Conservation (phyloP, 1,140 invertebrate genomes). For the Drosophila ercepeae region DNA sequence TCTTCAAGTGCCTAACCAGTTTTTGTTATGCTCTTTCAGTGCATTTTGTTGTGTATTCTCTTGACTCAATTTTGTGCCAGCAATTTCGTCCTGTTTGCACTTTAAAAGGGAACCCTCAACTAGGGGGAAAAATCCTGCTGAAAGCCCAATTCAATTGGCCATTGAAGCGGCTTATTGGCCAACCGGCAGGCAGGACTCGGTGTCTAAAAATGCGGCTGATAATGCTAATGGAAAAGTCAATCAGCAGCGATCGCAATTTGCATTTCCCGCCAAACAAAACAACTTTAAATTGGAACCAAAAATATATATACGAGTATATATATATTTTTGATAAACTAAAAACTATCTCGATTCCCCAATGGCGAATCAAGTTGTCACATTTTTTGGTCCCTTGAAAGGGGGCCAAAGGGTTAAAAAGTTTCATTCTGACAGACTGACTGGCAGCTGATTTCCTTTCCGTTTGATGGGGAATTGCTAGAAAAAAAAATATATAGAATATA, state of each 20-base stretch:
- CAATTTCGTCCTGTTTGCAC: background rate
- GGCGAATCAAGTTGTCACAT: constrained; percentile 22
- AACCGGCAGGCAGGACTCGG: background rate
- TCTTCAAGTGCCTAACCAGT: constrained; percentile 4
- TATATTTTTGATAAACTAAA: background rate
- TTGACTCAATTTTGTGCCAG: constrained; percentile 6
- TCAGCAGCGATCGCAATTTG: constrained; percentile 33
- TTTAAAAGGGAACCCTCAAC: constrained; percentile 13
- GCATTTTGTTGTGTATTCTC: constrained; percentile 1
- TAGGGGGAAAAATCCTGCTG: constrained; percentile 4
- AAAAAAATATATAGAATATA: background rate
- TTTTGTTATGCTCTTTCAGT: background rate
- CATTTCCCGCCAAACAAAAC: background rate
- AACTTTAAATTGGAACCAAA: too few species aligned
- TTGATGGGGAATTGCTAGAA: constrained; percentile 34
- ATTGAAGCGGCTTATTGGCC: constrained; percentile 11
- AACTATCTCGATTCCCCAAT: background rate
- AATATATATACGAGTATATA: background rate
- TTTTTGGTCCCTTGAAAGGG: too few species aligned
- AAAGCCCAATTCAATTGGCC: constrained; percentile 17
- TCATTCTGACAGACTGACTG: constrained; percentile 49
- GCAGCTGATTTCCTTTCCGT: constrained; percentile 41
- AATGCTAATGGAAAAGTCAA: constrained; percentile 47
- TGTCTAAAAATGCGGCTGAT: background rate
- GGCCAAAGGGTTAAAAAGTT: background rate